These are phyloP conservation scores for Sparus aurata DNA, from an alignment of 2,797 vertebrate genomes.

Conservation along the genomic window DNA sequence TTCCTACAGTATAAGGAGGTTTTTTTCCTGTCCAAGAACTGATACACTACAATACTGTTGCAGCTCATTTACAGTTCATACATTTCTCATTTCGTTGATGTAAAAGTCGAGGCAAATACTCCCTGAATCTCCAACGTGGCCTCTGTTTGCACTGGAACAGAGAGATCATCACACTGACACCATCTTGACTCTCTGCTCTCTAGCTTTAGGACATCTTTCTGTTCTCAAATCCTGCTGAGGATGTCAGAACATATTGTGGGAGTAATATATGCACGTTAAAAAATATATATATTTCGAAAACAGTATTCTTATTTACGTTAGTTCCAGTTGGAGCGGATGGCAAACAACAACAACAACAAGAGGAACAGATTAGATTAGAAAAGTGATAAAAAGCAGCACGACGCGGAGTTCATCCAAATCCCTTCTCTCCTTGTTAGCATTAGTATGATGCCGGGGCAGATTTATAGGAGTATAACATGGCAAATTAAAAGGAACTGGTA, in stretches of 20 bases:
- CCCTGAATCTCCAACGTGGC: conserved; percentile 26
- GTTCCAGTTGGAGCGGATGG: conserved; percentile 36
- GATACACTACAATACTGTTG: not conserved
- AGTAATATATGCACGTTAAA: conserved; percentile 49
- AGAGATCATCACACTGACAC: conserved; percentile 15
- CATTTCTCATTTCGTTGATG: not conserved
- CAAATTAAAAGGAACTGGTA: conserved; percentile 73
- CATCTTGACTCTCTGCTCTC: conserved; percentile 19
- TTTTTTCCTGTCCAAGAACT: not conserved
- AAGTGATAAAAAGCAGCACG: conserved; percentile 54
- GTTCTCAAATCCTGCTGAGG: conserved; percentile 25
- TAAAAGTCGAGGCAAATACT: conserved; percentile 17
- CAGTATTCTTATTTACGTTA: conserved; percentile 32
- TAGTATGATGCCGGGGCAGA: conserved; percentile 69
- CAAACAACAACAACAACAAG: conserved; percentile 60
- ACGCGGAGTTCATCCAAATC: conserved; percentile 59
- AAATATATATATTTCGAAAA: no score
- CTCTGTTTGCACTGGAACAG: conserved; percentile 14
- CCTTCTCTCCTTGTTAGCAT: conserved; percentile 63
- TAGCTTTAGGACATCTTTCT: conserved; percentile 33
- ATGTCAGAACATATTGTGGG: conserved; percentile 40
- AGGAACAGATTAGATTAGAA: conserved; percentile 55
- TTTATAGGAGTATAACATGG: conserved; percentile 73
- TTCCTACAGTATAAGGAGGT: not conserved
- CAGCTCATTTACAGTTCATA: conserved; percentile 16